Evolutionary conservation across 1,140 invertebrate species (phyloP).

Genomic region (Pseudomyrmex dendroicus): DNA sequence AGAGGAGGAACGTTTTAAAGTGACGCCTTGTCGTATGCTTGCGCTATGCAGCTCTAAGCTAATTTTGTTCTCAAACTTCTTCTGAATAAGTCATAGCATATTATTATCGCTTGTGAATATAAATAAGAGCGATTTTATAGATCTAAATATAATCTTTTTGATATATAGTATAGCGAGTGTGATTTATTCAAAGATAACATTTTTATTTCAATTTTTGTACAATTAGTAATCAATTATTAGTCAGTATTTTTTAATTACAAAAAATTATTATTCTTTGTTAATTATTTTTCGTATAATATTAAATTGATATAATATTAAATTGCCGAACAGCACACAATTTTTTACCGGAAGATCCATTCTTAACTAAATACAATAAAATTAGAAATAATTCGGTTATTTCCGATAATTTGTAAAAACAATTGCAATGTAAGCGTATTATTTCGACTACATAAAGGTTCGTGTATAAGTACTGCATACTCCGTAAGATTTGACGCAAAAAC

Average conservation of each 20-base stretch:
- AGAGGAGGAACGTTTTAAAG: slow-evolving; percentile 12
- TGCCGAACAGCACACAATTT: not conserved
- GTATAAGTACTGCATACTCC: not conserved
- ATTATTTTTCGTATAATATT: slow-evolving; percentile 13
- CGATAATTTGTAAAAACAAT: too few relatives aligned
- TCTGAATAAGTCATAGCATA: slow-evolving; percentile 29
- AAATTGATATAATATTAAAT: not conserved
- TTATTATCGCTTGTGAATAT: slow-evolving; percentile 30
- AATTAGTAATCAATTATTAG: not conserved
- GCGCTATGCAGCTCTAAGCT: slow-evolving; percentile 14
- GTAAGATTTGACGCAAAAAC: not conserved
- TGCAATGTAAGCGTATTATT: too few relatives aligned
- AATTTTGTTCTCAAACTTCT: slow-evolving; percentile 19
- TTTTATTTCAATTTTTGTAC: slow-evolving; percentile 1
- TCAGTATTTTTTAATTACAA: slow-evolving; percentile 26
- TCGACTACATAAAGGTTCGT: not conserved
- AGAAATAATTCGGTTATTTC: too few relatives aligned
- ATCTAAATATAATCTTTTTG: not conserved
- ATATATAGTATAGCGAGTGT: slow-evolving; percentile 12
- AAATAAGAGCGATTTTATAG: slow-evolving; percentile 37
- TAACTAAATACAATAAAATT: too few relatives aligned
- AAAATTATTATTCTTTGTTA: slow-evolving; percentile 10
- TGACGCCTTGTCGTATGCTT: slow-evolving; percentile 36
- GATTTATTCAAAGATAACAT: slow-evolving; percentile 14
- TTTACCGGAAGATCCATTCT: not conserved